These are phyloP conservation scores for Brachyhypopomus occidentalis DNA, from an alignment of 2,113 vertebrate species.

Conservation along the genomic window DNA sequence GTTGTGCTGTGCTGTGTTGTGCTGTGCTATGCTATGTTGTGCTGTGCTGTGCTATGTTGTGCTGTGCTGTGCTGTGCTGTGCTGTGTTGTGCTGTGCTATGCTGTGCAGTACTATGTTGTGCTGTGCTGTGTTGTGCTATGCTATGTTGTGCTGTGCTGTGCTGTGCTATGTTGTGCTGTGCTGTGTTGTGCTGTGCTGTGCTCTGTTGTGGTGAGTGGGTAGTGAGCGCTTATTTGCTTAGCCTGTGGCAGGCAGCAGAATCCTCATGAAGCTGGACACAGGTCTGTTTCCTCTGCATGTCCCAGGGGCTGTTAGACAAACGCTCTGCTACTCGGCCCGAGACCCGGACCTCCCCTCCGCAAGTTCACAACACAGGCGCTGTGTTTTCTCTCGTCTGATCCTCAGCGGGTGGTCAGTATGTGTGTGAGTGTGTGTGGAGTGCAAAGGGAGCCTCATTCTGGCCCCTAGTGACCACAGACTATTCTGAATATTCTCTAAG, in stretches of 20 bases:
- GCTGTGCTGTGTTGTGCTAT: not conserved
- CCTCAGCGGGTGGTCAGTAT: constrained; percentile 42
- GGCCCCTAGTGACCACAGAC: constrained; percentile 1
- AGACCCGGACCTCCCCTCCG: constrained; percentile 38
- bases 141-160: not conserved
- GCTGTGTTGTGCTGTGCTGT: not conserved
- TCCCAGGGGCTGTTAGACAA: constrained; percentile 56
- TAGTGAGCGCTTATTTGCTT: constrained; percentile 64
- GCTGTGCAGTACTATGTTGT: no score
- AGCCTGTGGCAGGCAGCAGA: constrained; percentile 65
- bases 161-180: not conserved
- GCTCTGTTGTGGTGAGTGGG: constrained; percentile 23
- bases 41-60: not conserved
- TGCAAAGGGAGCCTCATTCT: not conserved
- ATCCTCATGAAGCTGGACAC: constrained; percentile 62
- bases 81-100: not conserved
- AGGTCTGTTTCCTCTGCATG: constrained; percentile 61
- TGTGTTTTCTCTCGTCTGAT: constrained; percentile 51
- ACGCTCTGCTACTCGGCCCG: constrained; percentile 39
- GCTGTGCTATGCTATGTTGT: constrained; percentile 9
- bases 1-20: not conserved
- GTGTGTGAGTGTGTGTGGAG: constrained; percentile 34
- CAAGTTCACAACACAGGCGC: constrained; percentile 44
- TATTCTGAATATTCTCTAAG: not conserved
- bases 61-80: not conserved